phyloP scores from a whole-genome alignment of 2,888 invertebrate genomes.

The Lathronympha strigana region DNA sequence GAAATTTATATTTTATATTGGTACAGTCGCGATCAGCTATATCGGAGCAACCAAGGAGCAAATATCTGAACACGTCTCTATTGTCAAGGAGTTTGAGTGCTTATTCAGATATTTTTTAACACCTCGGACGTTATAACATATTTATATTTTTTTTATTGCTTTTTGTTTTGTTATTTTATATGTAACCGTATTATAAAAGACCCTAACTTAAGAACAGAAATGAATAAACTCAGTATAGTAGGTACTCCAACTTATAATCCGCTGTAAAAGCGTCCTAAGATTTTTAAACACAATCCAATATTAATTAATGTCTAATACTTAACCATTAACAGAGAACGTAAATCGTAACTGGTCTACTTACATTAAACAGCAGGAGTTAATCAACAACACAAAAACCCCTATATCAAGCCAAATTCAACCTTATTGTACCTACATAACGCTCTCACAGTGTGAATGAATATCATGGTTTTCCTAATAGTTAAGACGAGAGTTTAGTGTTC shows the following conservation, averaged over 20 bases:
- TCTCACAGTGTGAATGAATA: background rate
- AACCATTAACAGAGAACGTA: slow-evolving; percentile 22
- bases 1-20: too few species aligned
- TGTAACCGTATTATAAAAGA: too few species aligned
- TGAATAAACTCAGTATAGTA: background rate
- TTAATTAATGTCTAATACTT: slow-evolving; percentile 25
- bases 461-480: slow-evolving; percentile 5
- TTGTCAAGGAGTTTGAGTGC: too few species aligned
- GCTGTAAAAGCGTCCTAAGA: background rate
- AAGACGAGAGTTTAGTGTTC: background rate
- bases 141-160: too few species aligned
- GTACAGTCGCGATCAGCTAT: too few species aligned
- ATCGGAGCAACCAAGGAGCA: too few species aligned
- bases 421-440: background rate
- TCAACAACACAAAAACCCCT: background rate
- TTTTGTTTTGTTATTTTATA: too few species aligned
- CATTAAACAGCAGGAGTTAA: slow-evolving; percentile 23
- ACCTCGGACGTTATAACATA: too few species aligned
- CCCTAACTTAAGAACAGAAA: too few species aligned
- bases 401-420: background rate
- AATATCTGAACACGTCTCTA: too few species aligned
- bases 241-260: background rate
- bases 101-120: too few species aligned
- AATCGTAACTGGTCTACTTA: slow-evolving; percentile 35
- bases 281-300: slow-evolving; percentile 11